A percentile compares a stretch with the other conserved stretches of the same genome.
phyloP scores from a whole-genome alignment of 2,797 vertebrate genomes.

The Cyclopterus lumpus region DNA sequence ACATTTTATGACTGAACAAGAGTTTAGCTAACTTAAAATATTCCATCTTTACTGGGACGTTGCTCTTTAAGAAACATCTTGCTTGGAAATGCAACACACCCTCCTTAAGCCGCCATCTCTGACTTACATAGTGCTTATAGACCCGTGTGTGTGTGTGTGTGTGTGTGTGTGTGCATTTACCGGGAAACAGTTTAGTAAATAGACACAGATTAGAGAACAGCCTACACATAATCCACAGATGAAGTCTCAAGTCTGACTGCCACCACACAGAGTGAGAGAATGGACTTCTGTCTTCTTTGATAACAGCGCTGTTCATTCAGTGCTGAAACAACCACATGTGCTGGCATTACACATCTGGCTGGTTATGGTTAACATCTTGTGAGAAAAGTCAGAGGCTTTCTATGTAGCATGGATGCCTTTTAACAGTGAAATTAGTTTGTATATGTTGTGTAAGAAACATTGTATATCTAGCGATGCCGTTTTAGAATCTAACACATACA shows the following conservation, averaged over 20 bases:
- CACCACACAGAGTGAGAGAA: conserved; percentile 24
- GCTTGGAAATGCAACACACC: neutral
- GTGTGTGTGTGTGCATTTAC: neutral
- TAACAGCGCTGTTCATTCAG: conserved; percentile 12
- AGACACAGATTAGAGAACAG: conserved; percentile 1
- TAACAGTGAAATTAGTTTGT: conserved; percentile 1
- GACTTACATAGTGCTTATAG: neutral
- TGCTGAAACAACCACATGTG: neutral
- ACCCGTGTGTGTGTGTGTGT: neutral
- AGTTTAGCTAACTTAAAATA: conserved; percentile 9
- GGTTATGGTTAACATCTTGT: neutral
- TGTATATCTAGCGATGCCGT: neutral
- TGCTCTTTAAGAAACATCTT: conserved; percentile 6
- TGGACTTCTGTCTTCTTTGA: conserved; percentile 15
- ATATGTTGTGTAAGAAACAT: neutral
- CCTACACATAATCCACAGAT: conserved; percentile 19
- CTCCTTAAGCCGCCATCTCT: neutral
- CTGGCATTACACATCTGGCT: conserved; percentile 5
- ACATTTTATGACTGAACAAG: conserved; percentile 32
- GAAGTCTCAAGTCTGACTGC: conserved; percentile 14
- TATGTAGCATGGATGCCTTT: conserved; percentile 31
- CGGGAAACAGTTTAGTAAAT: neutral
- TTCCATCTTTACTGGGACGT: conserved; percentile 21
- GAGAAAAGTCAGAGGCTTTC: conserved; percentile 18
- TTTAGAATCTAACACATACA: neutral